Evolutionary conservation across 2,797 vertebrate species (phyloP), one percentile per base, ranked within the genome.

Genomic region (Babyrousa celebensis): DNA sequence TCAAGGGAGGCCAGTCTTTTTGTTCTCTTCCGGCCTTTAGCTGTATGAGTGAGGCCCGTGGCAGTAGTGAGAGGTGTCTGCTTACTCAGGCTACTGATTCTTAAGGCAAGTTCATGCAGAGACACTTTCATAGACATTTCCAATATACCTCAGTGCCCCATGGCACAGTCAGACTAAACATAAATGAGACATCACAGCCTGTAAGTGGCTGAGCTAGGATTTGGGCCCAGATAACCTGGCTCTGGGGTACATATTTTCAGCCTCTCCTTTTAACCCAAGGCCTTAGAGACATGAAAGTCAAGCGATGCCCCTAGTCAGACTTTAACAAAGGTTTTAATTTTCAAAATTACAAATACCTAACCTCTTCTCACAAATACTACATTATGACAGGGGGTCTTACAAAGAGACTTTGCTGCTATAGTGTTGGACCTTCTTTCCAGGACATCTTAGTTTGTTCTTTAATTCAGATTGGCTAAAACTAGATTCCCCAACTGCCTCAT

Each of bases 261-360:
- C 48, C n/a, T 75, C 29, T 74, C 71, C 25, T 58, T 86, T 52
- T n/a, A 40, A 67, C 5, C 4, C 21, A 70, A 80, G 72, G 25
- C 20, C 54, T 91, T 36, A 75, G 29, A 12, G 20, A 74, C 0
- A 6, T 43, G 52, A 87, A 72, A 60, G 40, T 36, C 60, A 48
- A 83, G 40, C 20, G 78, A 18, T 43, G 25, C 12, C 27, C 43
- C 36, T 71, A 4, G 9, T 84, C 2, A 80, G 43, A 60, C 23
- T 72, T 88, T 75, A 54, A 70, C 29, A 79, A 89, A 58, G 25
- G 58, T 70, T 92, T 84, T 80, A 77, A 29, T 85, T 90, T 85
- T 48, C 21, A 88, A 84, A 85, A 89, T 85, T 71, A 77, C 15
- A 85, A 70, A 82, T 74, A 60, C 29, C 21, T 67, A 70, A 58